Percentiles rank a stretch among this genome's conserved stretches.
Evolutionary conservation across 2,797 vertebrate species (phyloP).

Genomic region (Enteromius trimaculatus): DNA sequence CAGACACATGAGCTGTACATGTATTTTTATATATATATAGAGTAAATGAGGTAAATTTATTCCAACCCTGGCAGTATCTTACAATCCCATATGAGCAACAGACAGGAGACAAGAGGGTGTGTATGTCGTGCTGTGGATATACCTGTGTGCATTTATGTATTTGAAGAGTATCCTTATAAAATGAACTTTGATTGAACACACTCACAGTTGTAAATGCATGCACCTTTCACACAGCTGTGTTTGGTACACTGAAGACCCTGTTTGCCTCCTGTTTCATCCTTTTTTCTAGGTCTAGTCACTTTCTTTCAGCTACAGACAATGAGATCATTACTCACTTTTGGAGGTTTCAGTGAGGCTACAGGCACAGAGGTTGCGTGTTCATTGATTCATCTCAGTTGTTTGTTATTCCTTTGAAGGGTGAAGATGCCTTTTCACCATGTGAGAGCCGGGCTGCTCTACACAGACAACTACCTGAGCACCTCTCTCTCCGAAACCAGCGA

Average conservation of each 20-base stretch:
- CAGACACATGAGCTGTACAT: neutral
- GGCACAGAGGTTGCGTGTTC: constrained; percentile 1
- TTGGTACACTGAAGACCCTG: neutral
- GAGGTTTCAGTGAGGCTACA: constrained; percentile 2
- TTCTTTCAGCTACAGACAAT: constrained; percentile 25
- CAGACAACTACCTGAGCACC: constrained; percentile 94
- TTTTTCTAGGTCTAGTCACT: neutral
- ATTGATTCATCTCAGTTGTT: constrained; percentile 25
- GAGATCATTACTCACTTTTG: constrained; percentile 28
- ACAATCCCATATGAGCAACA: constrained; percentile 29
- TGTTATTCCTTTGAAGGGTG: constrained; percentile 78
- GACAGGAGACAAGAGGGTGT: constrained; percentile 25
- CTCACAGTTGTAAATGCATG: neutral
- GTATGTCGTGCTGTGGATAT: constrained; percentile 21
- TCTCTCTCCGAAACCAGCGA: constrained; percentile 92
- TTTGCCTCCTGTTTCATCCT: neutral
- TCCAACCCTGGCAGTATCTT: constrained; percentile 25
- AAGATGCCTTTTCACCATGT: constrained; percentile 99
- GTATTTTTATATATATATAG: neutral
- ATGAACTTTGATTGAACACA: neutral
- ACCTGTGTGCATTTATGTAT: constrained; percentile 16
- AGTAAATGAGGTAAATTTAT: constrained; percentile 26
- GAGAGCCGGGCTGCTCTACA: constrained; percentile 96
- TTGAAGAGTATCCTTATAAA: constrained; percentile 1
- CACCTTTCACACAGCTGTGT: neutral